phyloP scores from a whole-genome alignment of 2,797 vertebrate genomes.

The Coendou prehensilis region DNA sequence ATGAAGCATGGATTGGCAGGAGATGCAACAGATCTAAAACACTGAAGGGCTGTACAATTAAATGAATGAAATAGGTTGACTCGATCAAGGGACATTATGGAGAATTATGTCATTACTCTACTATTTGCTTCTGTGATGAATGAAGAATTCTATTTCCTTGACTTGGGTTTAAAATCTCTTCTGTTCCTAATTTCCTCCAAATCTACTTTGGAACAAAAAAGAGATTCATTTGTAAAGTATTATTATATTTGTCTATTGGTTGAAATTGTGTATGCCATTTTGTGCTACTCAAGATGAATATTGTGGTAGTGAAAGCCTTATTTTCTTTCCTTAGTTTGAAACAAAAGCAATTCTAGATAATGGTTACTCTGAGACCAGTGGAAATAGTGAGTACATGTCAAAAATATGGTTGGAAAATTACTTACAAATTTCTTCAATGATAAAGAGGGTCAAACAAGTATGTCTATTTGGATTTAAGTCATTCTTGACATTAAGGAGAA shows the following conservation, averaged over 20 bases:
- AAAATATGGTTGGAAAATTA: constrained; percentile 64
- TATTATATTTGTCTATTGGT: constrained; percentile 82
- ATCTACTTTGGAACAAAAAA: constrained; percentile 81
- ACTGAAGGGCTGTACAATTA: constrained; percentile 71
- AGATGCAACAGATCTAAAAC: constrained; percentile 62
- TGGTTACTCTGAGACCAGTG: constrained; percentile 42
- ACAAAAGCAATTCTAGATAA: constrained; percentile 65
- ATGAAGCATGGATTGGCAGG: constrained; percentile 74
- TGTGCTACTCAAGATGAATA: constrained; percentile 81
- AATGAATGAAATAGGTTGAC: constrained; percentile 82
- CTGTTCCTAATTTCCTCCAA: constrained; percentile 81
- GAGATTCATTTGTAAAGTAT: constrained; percentile 83
- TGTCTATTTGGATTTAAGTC: constrained; percentile 29
- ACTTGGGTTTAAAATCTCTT: constrained; percentile 74
- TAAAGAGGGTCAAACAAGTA: constrained; percentile 28
- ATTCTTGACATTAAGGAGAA: constrained; percentile 52
- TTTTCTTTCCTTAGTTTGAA: constrained; percentile 67
- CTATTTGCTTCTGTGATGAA: constrained; percentile 83
- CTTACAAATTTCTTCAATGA: constrained; percentile 17
- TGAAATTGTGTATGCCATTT: constrained; percentile 82
- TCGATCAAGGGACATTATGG: constrained; percentile 79
- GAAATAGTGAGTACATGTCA: constrained; percentile 37
- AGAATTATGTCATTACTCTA: constrained; percentile 80
- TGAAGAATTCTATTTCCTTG: constrained; percentile 76
- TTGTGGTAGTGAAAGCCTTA: constrained; percentile 75